Evolutionary conservation across 2,888 invertebrate species (phyloP), one percentile per base, ranked within the genome.

Genomic region (Xanthorhoe spadicearia): DNA sequence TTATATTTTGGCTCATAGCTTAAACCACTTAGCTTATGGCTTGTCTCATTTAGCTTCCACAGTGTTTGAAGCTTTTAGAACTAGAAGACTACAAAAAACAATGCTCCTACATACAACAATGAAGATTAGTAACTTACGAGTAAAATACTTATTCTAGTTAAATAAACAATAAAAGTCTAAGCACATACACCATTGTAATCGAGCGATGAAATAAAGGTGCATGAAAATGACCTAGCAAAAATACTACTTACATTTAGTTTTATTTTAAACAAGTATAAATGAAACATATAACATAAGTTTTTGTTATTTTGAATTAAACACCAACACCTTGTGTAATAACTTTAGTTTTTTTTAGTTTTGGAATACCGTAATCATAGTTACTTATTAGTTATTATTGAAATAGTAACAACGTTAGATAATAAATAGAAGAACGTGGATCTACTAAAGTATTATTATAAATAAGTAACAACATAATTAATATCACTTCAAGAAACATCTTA

Each of bases 381-480:
- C 7, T 17, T 17, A 23, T 2, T n/a, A n/a, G n/a, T n/a, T n/a
- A n/a, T 17, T 48, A 17, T 48, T 48, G 17, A 43, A 43, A 43
- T 43, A 43, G 54, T 32, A 38, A 54, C 18, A 38, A 53, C 35
- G 50, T 35, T 17, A 23, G 17, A 13, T 23, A 19, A 46, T 23
- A 52, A 53, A 56, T 57, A 38, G 52, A 61, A 64, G 60, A 61
- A 7, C 15, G 48, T 43, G 54, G 28, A 58, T 53, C 23, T 61
- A 58, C 35, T 57, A 53, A 58, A 53, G 15, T 63, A 56, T 60
- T 63, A n/a, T 56, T 63, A 63, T 60, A 71, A 77, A 74, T 76
- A 77, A 73, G 75, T 74, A 77, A 77, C 73, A 76, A 74, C 71
- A 72, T 69, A 70, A 57, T 71, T 76, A 77, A 77, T 79, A 78